Evolutionary conservation across 1,140 invertebrate species (phyloP).

Genomic region (Scaptomyza hsui): DNA sequence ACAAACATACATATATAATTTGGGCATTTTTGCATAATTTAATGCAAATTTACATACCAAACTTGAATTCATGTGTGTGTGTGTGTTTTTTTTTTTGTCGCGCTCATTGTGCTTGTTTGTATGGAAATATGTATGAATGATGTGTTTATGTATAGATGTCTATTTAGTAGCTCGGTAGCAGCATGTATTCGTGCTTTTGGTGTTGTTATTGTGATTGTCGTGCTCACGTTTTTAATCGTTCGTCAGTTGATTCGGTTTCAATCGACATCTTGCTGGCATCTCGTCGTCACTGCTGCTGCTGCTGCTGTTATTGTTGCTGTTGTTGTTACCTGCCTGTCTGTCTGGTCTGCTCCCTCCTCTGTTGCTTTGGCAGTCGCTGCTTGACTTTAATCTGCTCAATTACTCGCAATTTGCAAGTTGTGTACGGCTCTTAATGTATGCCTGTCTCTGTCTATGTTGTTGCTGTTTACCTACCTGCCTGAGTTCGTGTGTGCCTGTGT

Average conservation of each 20-base stretch:
- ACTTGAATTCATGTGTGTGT: conserved; percentile 21
- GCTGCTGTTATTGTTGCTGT: conserved; percentile 29
- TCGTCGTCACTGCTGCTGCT: conserved; percentile 46
- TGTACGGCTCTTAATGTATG: conserved; percentile 41
- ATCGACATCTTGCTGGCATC: conserved; percentile 48
- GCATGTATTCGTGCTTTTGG: conserved; percentile 41
- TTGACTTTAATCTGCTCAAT: conserved; percentile 83
- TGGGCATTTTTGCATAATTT: conserved; percentile 76
- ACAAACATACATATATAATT: conserved; percentile 42
- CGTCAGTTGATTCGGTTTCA: conserved; percentile 66
- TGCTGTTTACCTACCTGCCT: conserved; percentile 34
- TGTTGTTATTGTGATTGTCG: conserved; percentile 63
- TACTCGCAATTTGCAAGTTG: conserved; percentile 82
- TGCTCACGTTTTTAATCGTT: conserved; percentile 77
- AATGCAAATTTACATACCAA: conserved; percentile 73
- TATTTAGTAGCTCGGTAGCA: conserved; percentile 40
- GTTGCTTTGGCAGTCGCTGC: conserved; percentile 51
- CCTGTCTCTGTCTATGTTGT: conserved; percentile 28
- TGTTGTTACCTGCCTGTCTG: conserved; percentile 19
- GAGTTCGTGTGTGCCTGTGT: conserved; percentile 11
- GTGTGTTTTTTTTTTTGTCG: conserved; percentile 11
- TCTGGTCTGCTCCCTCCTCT: conserved; percentile 33
- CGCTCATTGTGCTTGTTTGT: conserved; percentile 35
- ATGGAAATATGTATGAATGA: background rate
- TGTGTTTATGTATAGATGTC: conserved; percentile 60